Percentiles rank a stretch among this genome's conserved stretches.
Evolutionary conservation across 2,888 invertebrate genomes (phyloP).

Genomic region (Seladonia tumulorum): DNA sequence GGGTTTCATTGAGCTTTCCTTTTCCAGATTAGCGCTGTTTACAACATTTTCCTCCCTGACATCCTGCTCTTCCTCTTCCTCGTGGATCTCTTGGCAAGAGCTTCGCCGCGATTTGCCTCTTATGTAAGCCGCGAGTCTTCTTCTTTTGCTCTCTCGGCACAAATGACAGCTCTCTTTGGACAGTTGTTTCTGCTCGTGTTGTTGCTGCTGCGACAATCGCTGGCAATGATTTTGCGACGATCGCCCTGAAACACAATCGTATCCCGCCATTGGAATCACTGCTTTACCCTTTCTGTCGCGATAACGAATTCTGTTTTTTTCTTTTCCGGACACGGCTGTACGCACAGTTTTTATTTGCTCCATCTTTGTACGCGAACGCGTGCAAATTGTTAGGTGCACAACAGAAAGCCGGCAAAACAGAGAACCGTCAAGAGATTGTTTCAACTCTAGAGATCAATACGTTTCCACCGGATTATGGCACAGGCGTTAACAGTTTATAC

Average conservation of each 20-base stretch:
- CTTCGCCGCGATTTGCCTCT: conserved; percentile 85
- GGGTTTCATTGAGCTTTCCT: not conserved
- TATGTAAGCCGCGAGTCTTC: conserved; percentile 85
- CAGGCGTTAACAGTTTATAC: not conserved
- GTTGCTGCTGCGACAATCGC: conserved; percentile 81
- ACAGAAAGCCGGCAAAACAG: not conserved
- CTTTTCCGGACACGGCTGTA: not conserved
- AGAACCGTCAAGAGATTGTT: not conserved
- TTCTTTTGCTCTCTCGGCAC: conserved; percentile 86
- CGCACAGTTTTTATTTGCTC: not conserved
- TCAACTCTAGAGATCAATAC: not conserved
- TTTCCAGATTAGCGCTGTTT: conserved; percentile 1
- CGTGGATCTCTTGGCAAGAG: conserved; percentile 85
- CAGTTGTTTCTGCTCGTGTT: conserved; percentile 77
- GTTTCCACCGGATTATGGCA: not conserved
- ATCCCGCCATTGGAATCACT: conserved; percentile 11
- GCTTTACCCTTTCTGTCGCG: not conserved
- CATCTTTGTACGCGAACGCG: not conserved
- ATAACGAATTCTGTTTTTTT: not conserved
- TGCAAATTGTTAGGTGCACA: not conserved
- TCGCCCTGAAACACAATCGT: conserved; percentile 54
- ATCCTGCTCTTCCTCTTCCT: conserved; percentile 81
- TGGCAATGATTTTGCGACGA: conserved; percentile 63
- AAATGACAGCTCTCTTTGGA: conserved; percentile 85
- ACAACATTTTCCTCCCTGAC: conserved; percentile 15